Conservation (phyloP, 2,888 invertebrate species). For the Melangyna quadrimaculata region DNA sequence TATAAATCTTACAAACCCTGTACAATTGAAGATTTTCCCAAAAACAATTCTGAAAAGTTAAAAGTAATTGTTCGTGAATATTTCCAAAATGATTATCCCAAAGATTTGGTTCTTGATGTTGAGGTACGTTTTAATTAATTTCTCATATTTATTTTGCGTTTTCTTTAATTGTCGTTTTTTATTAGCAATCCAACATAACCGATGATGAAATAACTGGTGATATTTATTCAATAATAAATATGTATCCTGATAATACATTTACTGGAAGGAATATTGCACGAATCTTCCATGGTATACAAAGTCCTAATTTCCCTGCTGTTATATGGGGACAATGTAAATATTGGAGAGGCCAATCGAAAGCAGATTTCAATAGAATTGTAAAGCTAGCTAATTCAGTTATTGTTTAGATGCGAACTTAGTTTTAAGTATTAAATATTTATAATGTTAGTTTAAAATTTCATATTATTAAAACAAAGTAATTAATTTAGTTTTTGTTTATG, state of each 20-base stretch:
- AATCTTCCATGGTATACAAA: conserved; percentile 96
- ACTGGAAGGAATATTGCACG: conserved; percentile 93
- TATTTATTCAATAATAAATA: conserved; percentile 86
- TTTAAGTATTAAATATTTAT: conserved; percentile 58
- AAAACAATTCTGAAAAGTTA: conserved; percentile 85
- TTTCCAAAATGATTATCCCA: conserved; percentile 85
- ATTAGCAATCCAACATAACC: conserved; percentile 80
- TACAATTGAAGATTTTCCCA: conserved; percentile 75
- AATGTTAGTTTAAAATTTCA: background rate
- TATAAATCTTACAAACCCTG: conserved; percentile 76
- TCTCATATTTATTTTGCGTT: no score
- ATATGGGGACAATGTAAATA: conserved; percentile 94
- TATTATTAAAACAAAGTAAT: no score
- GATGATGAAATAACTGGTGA: conserved; percentile 86
- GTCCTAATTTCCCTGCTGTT: conserved; percentile 94
- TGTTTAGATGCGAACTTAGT: conserved; percentile 82
- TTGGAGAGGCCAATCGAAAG: conserved; percentile 92
- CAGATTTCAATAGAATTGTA: conserved; percentile 91
- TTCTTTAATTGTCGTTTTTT: no score
- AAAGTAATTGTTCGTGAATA: conserved; percentile 90
- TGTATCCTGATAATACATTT: conserved; percentile 91
- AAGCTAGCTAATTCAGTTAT: conserved; percentile 90
- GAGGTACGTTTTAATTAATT: conserved; percentile 79
- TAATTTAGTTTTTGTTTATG: no score
- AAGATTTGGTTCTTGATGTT: conserved; percentile 81